These are phyloP conservation scores for Pedionomus torquatus DNA, from an alignment of 2,113 vertebrate genomes.

Conservation along the genomic window DNA sequence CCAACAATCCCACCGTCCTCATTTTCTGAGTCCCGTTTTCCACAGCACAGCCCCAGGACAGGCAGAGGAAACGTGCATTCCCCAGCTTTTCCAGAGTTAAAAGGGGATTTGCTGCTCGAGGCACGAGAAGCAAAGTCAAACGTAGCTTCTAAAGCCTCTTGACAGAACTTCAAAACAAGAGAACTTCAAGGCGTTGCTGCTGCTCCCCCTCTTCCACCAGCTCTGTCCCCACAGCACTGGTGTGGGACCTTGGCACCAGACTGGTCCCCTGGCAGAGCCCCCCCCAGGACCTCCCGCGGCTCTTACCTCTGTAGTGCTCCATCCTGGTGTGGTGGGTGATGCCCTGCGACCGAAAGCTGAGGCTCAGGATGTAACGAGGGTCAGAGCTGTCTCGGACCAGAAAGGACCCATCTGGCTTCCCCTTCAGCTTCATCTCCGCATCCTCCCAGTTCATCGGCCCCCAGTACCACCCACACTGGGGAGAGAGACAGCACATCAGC, in stretches of 20 bases:
- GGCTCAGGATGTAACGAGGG: constrained; percentile 95
- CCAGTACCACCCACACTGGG: constrained; percentile 96
- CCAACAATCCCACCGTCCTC: not conserved
- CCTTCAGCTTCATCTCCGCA: constrained; percentile 96
- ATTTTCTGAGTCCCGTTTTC: not conserved
- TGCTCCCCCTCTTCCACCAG: not conserved
- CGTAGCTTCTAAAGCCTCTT: not conserved
- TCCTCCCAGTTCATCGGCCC: constrained; percentile 98
- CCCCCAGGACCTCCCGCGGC: accelerated
- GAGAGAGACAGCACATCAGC: not conserved
- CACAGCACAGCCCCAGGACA: not conserved
- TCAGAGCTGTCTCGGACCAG: constrained; percentile 97
- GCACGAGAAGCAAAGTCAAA: not conserved
- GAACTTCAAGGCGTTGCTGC: accelerated
- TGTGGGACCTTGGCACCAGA: not conserved
- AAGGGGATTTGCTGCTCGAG: not conserved
- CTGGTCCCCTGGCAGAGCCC: not conserved
- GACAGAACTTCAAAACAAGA: not conserved
- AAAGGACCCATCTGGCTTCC: constrained; percentile 93
- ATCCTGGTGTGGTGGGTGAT: constrained; percentile 95
- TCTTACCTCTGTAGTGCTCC: constrained; percentile 92
- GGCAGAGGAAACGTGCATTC: not conserved
- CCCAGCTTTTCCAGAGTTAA: not conserved
- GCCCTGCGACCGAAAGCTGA: constrained; percentile 95
- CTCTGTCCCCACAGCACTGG: not conserved